Evolutionary conservation across 1,140 invertebrate genomes (phyloP), one percentile per base, ranked within the genome.

Genomic region (Himalopsyche phryganea): DNA sequence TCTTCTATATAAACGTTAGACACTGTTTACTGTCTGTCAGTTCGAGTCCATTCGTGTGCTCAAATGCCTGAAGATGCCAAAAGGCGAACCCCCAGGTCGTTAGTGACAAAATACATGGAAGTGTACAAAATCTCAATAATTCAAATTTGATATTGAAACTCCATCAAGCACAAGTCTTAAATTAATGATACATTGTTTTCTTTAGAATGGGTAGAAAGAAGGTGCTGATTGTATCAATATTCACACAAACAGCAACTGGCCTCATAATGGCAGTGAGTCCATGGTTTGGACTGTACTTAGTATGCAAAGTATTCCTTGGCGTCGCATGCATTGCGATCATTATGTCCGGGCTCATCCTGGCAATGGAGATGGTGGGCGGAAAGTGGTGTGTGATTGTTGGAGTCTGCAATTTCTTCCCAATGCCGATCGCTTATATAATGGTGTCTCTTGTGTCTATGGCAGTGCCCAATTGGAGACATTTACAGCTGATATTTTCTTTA

Each of bases 381-480:
- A 83, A 85, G 61, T 88, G 86, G 85, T 75, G 86, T 19, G 86
- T 85, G 1, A 82, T 88, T 52, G 81, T 84, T 15, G 85, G 86
- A 54, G 85, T 87, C 47, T 86, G 83, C 61, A 88, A 87, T 71
- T 79, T 86, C 65, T 86, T 88, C 67, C 85, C 85, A 28, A 75
- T 87, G 45, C 84, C 85, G 7, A 66, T 88, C n/a, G 85, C 87
- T 10, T 88, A 91, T 61, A 85, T 90, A 58, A 79, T 82, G 0
- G 84, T 91, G 1, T 81, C 89, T 0, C 80, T 83, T 0, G 74
- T 88, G 55, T 90, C 86, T 9, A 86, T 86, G 67, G 69, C 84
- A 11, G 72, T 91, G 33, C 81, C 85, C 35, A 80, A 89, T 63
- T 92, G 89, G 86, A 78, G 85, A 55, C 69, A 81, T 19, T 70